These are phyloP conservation scores for Pangasius djambal DNA, from an alignment of 2,797 vertebrate genomes.

Conservation along the genomic window DNA sequence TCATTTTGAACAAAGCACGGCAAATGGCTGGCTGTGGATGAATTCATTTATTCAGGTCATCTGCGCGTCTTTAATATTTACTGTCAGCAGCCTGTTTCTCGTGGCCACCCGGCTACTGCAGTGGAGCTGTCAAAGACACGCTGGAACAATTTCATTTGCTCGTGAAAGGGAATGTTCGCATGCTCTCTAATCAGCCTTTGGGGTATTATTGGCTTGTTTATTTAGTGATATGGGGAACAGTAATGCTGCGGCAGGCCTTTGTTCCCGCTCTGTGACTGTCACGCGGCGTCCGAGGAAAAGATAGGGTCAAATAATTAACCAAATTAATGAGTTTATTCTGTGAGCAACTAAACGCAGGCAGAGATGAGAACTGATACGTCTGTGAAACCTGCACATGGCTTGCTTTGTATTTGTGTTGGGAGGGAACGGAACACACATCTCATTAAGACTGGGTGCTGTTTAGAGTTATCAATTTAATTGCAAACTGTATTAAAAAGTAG, in stretches of 20 bases:
- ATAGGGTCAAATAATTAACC: slow-evolving; percentile 81
- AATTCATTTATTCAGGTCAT: slow-evolving; percentile 77
- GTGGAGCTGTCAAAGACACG: slow-evolving; percentile 79
- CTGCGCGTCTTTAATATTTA: slow-evolving; percentile 78
- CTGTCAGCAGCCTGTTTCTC: slow-evolving; percentile 63
- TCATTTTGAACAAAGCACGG: neutral
- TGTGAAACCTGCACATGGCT: slow-evolving; percentile 44
- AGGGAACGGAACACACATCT: slow-evolving; percentile 46
- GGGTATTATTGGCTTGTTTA: slow-evolving; percentile 80
- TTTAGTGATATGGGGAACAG: slow-evolving; percentile 74
- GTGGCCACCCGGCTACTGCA: slow-evolving; percentile 63
- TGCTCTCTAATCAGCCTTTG: slow-evolving; percentile 76
- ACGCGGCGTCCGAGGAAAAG: slow-evolving; percentile 63
- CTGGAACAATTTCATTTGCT: slow-evolving; percentile 77
- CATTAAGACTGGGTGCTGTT: slow-evolving; percentile 55
- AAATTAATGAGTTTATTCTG: slow-evolving; percentile 82
- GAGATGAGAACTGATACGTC: slow-evolving; percentile 55
- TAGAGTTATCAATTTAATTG: slow-evolving; percentile 61
- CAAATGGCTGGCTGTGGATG: slow-evolving; percentile 26
- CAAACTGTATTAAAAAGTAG: slow-evolving; percentile 50
- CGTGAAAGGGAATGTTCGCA: slow-evolving; percentile 26
- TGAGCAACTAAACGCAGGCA: slow-evolving; percentile 70
- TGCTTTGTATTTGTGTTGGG: slow-evolving; percentile 51
- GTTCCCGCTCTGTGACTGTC: slow-evolving; percentile 58
- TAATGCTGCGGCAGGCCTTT: slow-evolving; percentile 64